A percentile compares a stretch with the other conserved stretches of the same genome.
phyloP scores from a whole-genome alignment of 2,113 vertebrate species.

The Mormyrus lacerda region DNA sequence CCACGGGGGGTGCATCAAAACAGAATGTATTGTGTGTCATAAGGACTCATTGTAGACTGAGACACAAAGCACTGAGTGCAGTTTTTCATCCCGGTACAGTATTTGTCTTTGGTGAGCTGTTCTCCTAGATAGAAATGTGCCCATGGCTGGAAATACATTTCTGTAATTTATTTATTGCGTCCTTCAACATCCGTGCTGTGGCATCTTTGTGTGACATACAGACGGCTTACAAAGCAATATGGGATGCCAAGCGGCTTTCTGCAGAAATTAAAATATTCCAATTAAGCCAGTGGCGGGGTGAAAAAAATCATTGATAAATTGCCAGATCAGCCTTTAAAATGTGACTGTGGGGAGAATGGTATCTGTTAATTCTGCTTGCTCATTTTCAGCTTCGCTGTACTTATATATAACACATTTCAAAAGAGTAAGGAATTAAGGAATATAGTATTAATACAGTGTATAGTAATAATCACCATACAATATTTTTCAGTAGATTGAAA shows the following conservation, averaged over 20 bases:
- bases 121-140: constrained; percentile 3
- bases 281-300: constrained; percentile 5
- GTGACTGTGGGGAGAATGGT: background rate
- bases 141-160: background rate
- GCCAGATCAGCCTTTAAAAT: background rate
- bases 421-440: background rate
- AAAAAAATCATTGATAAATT: background rate
- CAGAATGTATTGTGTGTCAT: constrained; percentile 17
- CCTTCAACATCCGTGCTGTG: background rate
- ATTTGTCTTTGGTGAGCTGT: background rate
- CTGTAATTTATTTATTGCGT: background rate
- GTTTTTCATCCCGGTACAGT: background rate
- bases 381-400: background rate
- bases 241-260: background rate
- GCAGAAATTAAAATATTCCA: constrained; percentile 15
- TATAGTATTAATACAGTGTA: background rate
- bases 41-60: background rate
- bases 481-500: background rate
- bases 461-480: background rate
- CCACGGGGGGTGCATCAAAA: constrained; percentile 7
- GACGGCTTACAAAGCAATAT: background rate
- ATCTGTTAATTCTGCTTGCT: background rate
- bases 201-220: constrained; percentile 4
- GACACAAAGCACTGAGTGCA: background rate
- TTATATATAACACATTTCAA: background rate